Conservation (phyloP, 2,113 vertebrate species). For the Ameiurus melas region DNA sequence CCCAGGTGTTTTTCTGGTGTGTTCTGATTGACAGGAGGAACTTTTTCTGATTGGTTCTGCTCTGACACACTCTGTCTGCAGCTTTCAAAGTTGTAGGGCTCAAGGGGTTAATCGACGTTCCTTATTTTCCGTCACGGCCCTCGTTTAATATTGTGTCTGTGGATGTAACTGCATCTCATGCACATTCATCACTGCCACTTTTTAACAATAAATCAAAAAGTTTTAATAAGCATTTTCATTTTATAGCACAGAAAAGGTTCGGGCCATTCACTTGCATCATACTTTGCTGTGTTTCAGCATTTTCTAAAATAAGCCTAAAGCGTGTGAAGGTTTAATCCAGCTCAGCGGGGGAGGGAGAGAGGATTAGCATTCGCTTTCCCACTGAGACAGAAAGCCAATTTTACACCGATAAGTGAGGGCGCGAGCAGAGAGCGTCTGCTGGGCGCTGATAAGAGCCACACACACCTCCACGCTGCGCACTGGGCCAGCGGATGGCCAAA, state of each 20-base stretch:
- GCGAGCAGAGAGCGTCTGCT: conserved; percentile 28
- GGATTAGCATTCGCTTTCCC: conserved; percentile 48
- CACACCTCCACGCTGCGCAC: conserved; percentile 7
- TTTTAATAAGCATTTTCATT: conserved; percentile 18
- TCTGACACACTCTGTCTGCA: background rate
- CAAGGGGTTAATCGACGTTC: background rate
- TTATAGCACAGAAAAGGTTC: background rate
- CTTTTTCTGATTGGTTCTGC: background rate
- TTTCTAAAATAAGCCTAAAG: conserved; percentile 50
- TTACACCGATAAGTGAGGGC: conserved; percentile 43
- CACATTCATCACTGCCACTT: conserved; percentile 26
- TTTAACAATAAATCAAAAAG: conserved; percentile 16
- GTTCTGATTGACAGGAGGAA: background rate
- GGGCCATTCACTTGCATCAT: conserved; percentile 11
- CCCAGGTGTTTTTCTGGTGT: background rate
- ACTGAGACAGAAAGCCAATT: conserved; percentile 46
- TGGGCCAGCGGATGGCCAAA: background rate
- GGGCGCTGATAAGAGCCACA: conserved; percentile 46
- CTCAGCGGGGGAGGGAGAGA: conserved; percentile 34
- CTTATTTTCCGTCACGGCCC: background rate
- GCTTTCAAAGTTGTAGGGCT: background rate
- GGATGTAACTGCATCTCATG: background rate
- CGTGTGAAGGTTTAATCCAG: conserved; percentile 38
- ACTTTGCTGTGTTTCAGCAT: conserved; percentile 36
- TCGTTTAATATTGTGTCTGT: background rate